These are phyloP conservation scores for Conger conger DNA, from an alignment of 2,113 vertebrate species.

Conservation along the genomic window DNA sequence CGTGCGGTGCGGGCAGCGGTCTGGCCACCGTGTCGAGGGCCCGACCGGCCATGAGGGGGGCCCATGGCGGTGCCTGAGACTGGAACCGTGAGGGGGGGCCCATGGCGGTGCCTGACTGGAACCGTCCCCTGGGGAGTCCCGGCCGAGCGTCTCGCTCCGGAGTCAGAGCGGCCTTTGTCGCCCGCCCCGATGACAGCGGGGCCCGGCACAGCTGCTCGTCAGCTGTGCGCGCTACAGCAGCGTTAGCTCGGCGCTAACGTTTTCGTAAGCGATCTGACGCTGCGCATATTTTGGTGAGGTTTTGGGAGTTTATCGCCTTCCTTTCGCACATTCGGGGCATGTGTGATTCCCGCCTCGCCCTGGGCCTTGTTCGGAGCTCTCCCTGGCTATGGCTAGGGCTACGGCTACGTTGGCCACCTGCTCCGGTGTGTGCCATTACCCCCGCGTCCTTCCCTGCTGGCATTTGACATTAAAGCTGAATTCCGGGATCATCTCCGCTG, in stretches of 20 bases:
- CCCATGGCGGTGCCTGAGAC: not conserved
- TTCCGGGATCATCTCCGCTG: constrained; percentile 20
- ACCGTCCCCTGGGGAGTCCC: not conserved
- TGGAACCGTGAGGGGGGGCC: not conserved
- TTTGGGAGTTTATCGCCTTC: not conserved
- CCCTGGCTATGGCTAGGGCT: not conserved
- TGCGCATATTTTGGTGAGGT: not conserved
- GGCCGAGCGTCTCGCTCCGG: not conserved
- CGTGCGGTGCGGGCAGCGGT: not conserved
- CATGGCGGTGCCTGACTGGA: not conserved
- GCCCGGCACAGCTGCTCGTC: no score
- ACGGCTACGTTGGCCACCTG: not conserved
- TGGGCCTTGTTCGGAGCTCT: not conserved
- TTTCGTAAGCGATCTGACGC: not conserved
- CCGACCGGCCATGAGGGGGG: not conserved
- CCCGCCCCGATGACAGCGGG: no score
- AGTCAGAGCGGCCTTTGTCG: not conserved
- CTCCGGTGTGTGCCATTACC: not conserved
- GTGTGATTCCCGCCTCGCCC: not conserved
- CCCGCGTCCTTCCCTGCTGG: constrained; percentile 28
- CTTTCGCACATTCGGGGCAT: not conserved
- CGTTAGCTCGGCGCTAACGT: not conserved
- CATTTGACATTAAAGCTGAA: constrained; percentile 39
- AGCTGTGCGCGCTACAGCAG: not conserved
- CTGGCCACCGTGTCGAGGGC: not conserved